Evolutionary conservation across 2,113 vertebrate species (phyloP).

Genomic region (Cricetomys ansorgei): DNA sequence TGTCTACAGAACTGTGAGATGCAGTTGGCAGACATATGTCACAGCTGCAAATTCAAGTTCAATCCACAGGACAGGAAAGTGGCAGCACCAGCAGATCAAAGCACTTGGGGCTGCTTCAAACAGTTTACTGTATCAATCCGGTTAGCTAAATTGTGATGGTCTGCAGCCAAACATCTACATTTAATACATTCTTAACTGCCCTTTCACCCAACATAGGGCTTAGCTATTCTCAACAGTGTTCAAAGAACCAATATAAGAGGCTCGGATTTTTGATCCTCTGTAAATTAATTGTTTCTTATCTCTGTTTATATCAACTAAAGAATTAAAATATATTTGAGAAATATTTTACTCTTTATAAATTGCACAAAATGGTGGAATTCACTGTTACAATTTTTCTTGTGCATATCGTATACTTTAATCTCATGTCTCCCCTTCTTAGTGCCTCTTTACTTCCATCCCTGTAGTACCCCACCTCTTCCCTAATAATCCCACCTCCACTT

Average conservation of each 20-base stretch:
- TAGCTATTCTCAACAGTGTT: not conserved
- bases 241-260: not conserved
- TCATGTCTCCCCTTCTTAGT: not conserved
- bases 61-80: not conserved
- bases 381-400: not conserved
- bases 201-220: not conserved
- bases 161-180: not conserved
- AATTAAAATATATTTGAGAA: not conserved
- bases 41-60: conserved; percentile 17
- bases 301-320: not conserved
- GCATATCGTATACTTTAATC: not conserved
- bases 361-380: not conserved
- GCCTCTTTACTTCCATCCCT: not conserved
- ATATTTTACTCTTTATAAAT: not conserved
- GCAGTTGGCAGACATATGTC: not conserved
- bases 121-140: not conserved
- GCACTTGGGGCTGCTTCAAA: not conserved
- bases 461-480: not conserved
- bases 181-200: not conserved
- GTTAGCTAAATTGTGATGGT: not conserved
- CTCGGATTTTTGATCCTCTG: not conserved
- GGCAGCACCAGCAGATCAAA: not conserved
- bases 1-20: not conserved
- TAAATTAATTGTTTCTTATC: not conserved
- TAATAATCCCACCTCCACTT: not conserved